Conservation (phyloP, 2,888 invertebrate genomes). For the Lasioglossum vierecki region DNA sequence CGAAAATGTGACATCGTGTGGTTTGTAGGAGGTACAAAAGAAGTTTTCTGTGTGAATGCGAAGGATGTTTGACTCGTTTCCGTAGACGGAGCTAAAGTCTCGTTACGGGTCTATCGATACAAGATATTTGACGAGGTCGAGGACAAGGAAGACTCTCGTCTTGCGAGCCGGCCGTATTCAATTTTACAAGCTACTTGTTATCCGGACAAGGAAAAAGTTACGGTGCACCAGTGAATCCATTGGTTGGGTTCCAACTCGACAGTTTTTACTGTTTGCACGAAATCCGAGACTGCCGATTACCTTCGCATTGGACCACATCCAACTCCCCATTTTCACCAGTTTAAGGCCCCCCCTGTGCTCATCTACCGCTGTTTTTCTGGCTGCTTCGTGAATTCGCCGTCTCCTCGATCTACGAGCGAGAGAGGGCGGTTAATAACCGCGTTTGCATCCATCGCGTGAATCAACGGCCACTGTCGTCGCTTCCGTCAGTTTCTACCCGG, state of each 20-base stretch:
- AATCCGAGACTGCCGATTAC: slow-evolving; percentile 75
- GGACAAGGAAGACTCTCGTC: slow-evolving; percentile 21
- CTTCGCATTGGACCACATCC: slow-evolving; percentile 78
- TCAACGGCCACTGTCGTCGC: background rate
- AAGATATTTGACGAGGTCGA: background rate
- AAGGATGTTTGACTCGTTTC: background rate
- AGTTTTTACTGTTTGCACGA: slow-evolving; percentile 74
- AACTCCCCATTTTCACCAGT: slow-evolving; percentile 77
- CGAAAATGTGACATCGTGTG: background rate
- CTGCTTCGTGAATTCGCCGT: slow-evolving; percentile 59
- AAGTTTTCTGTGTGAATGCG: background rate
- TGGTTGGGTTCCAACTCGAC: slow-evolving; percentile 75
- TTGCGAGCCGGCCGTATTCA: slow-evolving; percentile 56
- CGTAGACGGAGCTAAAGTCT: background rate
- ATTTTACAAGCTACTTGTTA: slow-evolving; percentile 72
- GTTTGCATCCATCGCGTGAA: slow-evolving; percentile 50
- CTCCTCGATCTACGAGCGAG: slow-evolving; percentile 53
- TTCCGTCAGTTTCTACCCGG: background rate
- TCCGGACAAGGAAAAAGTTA: slow-evolving; percentile 62
- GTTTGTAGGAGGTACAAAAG: background rate
- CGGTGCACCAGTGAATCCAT: slow-evolving; percentile 70
- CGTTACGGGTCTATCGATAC: background rate
- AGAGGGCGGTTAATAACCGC: slow-evolving; percentile 49
- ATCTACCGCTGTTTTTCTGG: slow-evolving; percentile 65
- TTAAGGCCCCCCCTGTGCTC: slow-evolving; percentile 68